Base-by-base conservation (phyloP, 2,797 vertebrate species). In the Tarsius wallacei region DNA sequence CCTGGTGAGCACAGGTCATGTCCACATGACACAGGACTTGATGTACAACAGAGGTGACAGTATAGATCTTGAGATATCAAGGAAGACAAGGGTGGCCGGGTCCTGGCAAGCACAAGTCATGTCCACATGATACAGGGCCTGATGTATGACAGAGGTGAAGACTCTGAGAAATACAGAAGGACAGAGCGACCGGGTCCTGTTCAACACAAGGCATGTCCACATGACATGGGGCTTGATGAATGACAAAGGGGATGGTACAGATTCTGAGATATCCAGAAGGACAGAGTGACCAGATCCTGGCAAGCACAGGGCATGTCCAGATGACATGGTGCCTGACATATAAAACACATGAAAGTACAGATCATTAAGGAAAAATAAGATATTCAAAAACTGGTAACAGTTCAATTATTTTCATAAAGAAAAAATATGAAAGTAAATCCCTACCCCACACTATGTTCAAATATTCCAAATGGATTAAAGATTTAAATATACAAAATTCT, bases 401-500 rank as follows among this genome's bases (percentile, higher is more conserved):
- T 15, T 57, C 51, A 93, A 59, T 70, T 26, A 61, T 94, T 96
- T 95, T 82, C 81, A 81, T 21, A 51, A 22, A 59, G 64, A 90
- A 85, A 81, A 84, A 77, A 22, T 17, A 57, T 64, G 87, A 95
- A 86, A 36, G 86, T 84, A 57, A 22, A 91, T 31, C 10, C 19
- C 26, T 88, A 61, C 63, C 33, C 94, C 68, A 86, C 21, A 49
- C 10, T 64, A 14, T n/a, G 49, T 17, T 70, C 11, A 36, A 76
- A 68, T 13, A 90, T 86, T 87, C n/a, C 64, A 84, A 88, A 93
- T 28, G 21, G 10, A 94, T 57, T 74, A 26, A 95, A 88, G 53
- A n/a, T 76, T 92, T 80, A 81, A 57, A 70, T 57, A 94, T 74
- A 86, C 11, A 90, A 90, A 96, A 49, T 9, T 63, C 36, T 49